These are phyloP conservation scores for Strongylocentrotus purpuratus DNA, from an alignment of 35 echinoderm and acorn worm genomes.

Conservation along the genomic window DNA sequence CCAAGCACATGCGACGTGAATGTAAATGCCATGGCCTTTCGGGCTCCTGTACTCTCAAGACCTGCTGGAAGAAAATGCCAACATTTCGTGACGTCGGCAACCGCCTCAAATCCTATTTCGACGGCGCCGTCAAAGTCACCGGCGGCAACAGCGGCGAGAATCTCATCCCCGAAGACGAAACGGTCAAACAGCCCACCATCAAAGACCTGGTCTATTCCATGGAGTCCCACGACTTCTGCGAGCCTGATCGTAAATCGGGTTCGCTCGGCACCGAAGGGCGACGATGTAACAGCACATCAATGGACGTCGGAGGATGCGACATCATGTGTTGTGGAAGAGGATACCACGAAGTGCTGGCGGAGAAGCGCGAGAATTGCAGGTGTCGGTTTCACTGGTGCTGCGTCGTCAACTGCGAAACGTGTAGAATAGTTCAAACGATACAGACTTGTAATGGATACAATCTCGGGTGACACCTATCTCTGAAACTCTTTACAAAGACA, in stretches of 20 bases:
- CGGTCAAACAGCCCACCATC: slow-evolving; percentile 65
- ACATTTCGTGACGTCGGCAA: slow-evolving; percentile 84
- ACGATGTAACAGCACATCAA: slow-evolving; percentile 82
- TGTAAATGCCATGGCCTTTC: slow-evolving; percentile 96
- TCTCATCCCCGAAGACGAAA: slow-evolving; percentile 73
- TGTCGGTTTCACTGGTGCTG: slow-evolving; percentile 99
- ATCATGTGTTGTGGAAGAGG: slow-evolving; percentile 92
- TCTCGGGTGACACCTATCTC: slow-evolving; percentile 16
- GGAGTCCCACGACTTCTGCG: slow-evolving; percentile 90
- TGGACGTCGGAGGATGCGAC: slow-evolving; percentile 86
- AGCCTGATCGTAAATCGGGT: slow-evolving; percentile 76
- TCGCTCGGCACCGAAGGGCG: slow-evolving; percentile 84
- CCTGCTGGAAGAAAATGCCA: slow-evolving; percentile 97
- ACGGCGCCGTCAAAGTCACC: slow-evolving; percentile 90
- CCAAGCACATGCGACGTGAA: slow-evolving; percentile 69
- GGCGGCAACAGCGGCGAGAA: slow-evolving; percentile 87
- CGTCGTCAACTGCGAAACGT: slow-evolving; percentile 94
- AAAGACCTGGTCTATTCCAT: slow-evolving; percentile 83
- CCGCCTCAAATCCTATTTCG: slow-evolving; percentile 82
- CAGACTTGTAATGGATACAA: slow-evolving; percentile 87
- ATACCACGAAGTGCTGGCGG: slow-evolving; percentile 61
- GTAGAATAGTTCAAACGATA: slow-evolving; percentile 71
- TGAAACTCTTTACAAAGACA: not conserved
- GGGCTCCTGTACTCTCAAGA: slow-evolving; percentile 90
- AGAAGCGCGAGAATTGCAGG: slow-evolving; percentile 66